These are phyloP conservation scores for Dendropsophus ebraccatus DNA, from an alignment of 2,113 vertebrate species.

Conservation along the genomic window DNA sequence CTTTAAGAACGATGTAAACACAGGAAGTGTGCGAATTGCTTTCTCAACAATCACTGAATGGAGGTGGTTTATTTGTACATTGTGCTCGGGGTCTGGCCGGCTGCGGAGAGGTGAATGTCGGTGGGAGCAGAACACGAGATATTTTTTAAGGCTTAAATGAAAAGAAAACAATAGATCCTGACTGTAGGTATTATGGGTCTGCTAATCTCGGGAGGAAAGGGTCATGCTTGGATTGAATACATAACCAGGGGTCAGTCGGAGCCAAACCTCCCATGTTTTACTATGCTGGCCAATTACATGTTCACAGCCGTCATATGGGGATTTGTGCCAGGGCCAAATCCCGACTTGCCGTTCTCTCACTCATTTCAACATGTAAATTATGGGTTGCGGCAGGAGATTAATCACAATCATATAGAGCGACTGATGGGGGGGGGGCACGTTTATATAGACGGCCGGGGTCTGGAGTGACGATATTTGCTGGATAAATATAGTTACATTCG, in stretches of 20 bases:
- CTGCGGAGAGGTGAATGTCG: background rate
- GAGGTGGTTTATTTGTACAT: conserved; percentile 32
- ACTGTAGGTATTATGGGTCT: background rate
- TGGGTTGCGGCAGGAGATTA: background rate
- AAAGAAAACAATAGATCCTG: conserved; percentile 18
- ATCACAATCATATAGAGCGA: background rate
- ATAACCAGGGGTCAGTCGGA: background rate
- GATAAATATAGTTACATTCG: background rate
- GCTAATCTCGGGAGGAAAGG: background rate
- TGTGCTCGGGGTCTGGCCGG: background rate
- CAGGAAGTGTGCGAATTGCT: background rate
- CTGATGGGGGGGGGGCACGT: background rate
- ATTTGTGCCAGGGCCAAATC: background rate
- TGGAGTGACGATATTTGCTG: background rate
- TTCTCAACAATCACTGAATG: background rate
- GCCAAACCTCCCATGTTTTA: conserved; percentile 18
- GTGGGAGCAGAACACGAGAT: background rate
- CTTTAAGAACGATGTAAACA: conserved; percentile 24
- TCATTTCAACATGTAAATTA: conserved; percentile 38
- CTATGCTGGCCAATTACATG: background rate
- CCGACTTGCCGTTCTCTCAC: conserved; percentile 1
- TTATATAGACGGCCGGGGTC: background rate
- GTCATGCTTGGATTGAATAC: background rate
- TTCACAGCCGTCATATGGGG: background rate
- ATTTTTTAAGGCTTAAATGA: conserved; percentile 12